These are phyloP conservation scores for Gadopsis marmoratus DNA, from an alignment of 2,797 vertebrate species.

Conservation along the genomic window DNA sequence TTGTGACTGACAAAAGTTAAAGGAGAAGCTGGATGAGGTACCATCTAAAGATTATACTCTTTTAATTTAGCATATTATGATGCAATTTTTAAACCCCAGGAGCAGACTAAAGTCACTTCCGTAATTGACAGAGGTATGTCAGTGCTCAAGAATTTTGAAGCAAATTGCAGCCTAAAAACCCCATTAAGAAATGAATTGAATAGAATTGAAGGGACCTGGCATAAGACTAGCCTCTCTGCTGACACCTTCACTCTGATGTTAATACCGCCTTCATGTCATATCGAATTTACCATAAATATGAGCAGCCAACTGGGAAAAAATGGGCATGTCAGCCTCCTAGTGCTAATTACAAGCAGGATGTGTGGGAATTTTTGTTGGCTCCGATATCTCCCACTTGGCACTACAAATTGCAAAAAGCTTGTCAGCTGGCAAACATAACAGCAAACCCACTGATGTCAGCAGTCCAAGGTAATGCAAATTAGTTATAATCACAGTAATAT, in stretches of 20 bases:
- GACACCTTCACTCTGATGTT: slow-evolving; percentile 65
- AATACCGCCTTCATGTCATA: slow-evolving; percentile 58
- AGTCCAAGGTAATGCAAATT: slow-evolving; percentile 37
- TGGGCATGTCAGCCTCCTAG: slow-evolving; percentile 64
- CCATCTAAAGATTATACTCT: background rate
- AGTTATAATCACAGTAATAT: slow-evolving; percentile 32
- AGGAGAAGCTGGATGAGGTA: slow-evolving; percentile 1
- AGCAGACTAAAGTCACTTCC: slow-evolving; percentile 42
- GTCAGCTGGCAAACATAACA: slow-evolving; percentile 56
- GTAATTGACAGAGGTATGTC: slow-evolving; percentile 53
- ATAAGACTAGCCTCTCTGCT: slow-evolving; percentile 41
- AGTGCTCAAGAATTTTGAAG: slow-evolving; percentile 46
- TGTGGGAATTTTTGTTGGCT: slow-evolving; percentile 65
- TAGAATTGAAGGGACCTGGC: slow-evolving; percentile 55
- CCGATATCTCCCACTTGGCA: slow-evolving; percentile 60
- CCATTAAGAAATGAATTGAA: slow-evolving; percentile 56
- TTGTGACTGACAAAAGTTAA: background rate
- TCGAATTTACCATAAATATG: slow-evolving; percentile 63
- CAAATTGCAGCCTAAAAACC: slow-evolving; percentile 61
- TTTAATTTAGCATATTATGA: slow-evolving; percentile 29
- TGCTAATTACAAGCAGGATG: slow-evolving; percentile 71
- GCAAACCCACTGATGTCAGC: slow-evolving; percentile 55
- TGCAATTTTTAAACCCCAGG: slow-evolving; percentile 40
- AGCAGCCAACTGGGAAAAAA: slow-evolving; percentile 62
- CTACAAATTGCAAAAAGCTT: slow-evolving; percentile 57